These are phyloP conservation scores for Myioborus melanocephalus DNA, from an alignment of 2,797 vertebrate species.

Conservation along the genomic window DNA sequence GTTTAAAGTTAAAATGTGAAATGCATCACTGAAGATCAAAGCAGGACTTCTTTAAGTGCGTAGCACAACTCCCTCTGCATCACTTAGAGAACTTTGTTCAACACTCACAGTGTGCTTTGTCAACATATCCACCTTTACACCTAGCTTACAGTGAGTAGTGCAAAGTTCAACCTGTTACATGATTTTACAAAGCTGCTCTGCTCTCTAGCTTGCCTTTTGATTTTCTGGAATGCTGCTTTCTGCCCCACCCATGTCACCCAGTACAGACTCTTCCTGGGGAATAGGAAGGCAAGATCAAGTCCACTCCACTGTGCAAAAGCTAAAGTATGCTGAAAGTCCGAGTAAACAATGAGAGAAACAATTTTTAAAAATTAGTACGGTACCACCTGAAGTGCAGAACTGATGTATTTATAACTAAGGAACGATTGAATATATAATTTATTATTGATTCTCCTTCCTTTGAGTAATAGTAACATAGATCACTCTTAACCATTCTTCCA, in stretches of 20 bases:
- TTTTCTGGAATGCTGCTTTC: background rate
- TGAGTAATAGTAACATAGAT: background rate
- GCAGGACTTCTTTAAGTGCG: background rate
- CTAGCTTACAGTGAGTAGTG: background rate
- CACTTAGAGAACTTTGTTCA: background rate
- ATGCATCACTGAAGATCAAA: conserved; percentile 33
- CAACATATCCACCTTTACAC: background rate
- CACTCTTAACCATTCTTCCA: background rate
- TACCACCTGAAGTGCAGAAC: background rate
- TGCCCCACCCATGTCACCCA: background rate
- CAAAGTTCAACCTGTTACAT: background rate
- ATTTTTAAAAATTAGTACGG: background rate
- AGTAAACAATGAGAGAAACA: background rate
- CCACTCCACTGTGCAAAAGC: background rate
- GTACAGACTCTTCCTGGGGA: background rate
- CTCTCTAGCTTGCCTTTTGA: background rate
- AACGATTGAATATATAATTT: background rate
- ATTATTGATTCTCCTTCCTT: background rate
- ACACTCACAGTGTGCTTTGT: background rate
- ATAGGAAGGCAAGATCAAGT: background rate
- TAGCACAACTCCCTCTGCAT: background rate
- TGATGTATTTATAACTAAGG: background rate
- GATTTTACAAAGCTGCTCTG: background rate
- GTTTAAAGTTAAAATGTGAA: background rate
- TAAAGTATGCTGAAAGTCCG: background rate